Evolutionary conservation across 1,140 invertebrate genomes (phyloP).

Genomic region (Caenorhabditis inopinata): DNA sequence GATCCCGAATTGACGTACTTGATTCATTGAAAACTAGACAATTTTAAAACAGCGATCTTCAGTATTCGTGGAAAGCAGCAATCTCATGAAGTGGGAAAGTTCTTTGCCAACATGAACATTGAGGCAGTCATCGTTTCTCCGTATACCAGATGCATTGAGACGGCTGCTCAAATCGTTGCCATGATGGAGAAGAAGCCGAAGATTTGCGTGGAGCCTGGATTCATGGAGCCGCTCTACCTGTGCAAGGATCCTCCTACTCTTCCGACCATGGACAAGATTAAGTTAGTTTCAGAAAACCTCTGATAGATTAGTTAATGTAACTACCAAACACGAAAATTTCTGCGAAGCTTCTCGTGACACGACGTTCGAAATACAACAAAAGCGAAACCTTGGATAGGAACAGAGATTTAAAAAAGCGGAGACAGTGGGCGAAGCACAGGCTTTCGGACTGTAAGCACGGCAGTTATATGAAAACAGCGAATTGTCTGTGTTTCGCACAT

Average conservation of each 20-base stretch:
- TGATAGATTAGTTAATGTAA: too few relatives aligned
- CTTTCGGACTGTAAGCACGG: too few relatives aligned
- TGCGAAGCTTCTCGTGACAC: too few relatives aligned
- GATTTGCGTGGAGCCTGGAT: slow-evolving; percentile 43
- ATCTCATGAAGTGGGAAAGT: slow-evolving; percentile 55
- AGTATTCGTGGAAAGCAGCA: slow-evolving; percentile 54
- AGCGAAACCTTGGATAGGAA: too few relatives aligned
- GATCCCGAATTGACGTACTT: slow-evolving; percentile 58
- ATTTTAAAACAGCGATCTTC: slow-evolving; percentile 15
- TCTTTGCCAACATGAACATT: slow-evolving; percentile 38
- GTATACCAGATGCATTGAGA: slow-evolving; percentile 40
- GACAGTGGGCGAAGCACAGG: too few relatives aligned
- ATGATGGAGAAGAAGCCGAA: not conserved
- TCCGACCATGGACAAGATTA: slow-evolving; percentile 17
- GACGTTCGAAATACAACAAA: too few relatives aligned
- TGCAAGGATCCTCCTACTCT: not conserved
- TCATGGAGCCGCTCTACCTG: not conserved
- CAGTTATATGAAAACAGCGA: too few relatives aligned
- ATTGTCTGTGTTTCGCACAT: too few relatives aligned
- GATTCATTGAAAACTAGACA: not conserved
- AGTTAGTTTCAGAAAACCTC: too few relatives aligned
- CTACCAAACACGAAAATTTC: too few relatives aligned
- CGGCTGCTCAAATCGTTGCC: not conserved
- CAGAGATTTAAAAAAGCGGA: too few relatives aligned
- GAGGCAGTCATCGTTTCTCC: slow-evolving; percentile 36